Evolutionary conservation across 2,113 vertebrate genomes (phyloP).

Genomic region (Electrona antarctica): DNA sequence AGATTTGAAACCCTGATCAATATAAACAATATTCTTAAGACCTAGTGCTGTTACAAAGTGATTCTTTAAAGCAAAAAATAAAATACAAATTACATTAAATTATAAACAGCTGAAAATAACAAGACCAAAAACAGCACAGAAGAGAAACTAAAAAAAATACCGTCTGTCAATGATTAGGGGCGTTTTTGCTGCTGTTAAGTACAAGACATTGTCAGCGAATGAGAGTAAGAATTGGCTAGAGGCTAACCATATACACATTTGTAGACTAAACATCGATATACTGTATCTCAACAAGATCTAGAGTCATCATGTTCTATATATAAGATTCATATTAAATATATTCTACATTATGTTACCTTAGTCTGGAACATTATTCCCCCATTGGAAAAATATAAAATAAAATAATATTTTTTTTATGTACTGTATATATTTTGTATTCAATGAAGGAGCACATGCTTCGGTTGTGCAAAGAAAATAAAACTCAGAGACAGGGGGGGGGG

Average conservation of each 20-base stretch:
- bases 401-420: slow-evolving; percentile 83
- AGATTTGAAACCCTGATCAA: slow-evolving; percentile 95
- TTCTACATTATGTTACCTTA: slow-evolving; percentile 94
- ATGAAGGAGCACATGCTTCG: slow-evolving; percentile 92
- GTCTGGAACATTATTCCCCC: slow-evolving; percentile 89
- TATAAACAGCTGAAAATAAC: slow-evolving; percentile 80
- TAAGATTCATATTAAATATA: slow-evolving; percentile 99
- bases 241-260: slow-evolving; percentile 90
- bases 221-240: slow-evolving; percentile 86
- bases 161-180: slow-evolving; percentile 76
- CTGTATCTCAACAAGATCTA: slow-evolving; percentile 89
- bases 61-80: slow-evolving; percentile 86
- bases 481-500: slow-evolving; percentile 64
- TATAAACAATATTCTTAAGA: slow-evolving; percentile 94
- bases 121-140: slow-evolving; percentile 64
- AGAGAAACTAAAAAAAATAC: slow-evolving; percentile 66
- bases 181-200: slow-evolving; percentile 77
- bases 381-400: slow-evolving; percentile 94
- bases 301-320: slow-evolving; percentile 92
- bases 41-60: slow-evolving; percentile 91
- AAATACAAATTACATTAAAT: slow-evolving; percentile 85
- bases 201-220: slow-evolving; percentile 87
- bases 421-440: slow-evolving; percentile 79
- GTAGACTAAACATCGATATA: slow-evolving; percentile 94
- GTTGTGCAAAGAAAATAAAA: slow-evolving; percentile 84